A percentile compares a stretch with the other conserved stretches of the same genome.
Conservation (phyloP, 2,113 vertebrate species). For the Aptenodytes forsteri region DNA sequence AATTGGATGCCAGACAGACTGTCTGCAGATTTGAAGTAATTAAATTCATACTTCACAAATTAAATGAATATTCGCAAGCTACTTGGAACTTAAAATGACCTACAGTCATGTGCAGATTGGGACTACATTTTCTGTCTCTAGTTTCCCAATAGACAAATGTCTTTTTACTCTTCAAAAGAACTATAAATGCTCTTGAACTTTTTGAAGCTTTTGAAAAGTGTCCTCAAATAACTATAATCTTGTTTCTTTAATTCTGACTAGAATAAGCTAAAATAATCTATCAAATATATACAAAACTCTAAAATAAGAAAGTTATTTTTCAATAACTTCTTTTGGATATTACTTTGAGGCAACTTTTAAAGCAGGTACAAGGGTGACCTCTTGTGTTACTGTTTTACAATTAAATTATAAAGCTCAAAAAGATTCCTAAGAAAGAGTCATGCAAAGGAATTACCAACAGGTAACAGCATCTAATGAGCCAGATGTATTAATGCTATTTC, state of each 20-base stretch:
- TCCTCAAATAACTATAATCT: not conserved
- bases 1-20: not conserved
- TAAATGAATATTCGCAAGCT: not conserved
- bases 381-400: constrained; percentile 28
- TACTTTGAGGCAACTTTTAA: not conserved
- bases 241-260: not conserved
- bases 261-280: not conserved
- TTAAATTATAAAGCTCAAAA: not conserved
- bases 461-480: not conserved
- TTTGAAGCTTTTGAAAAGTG: not conserved
- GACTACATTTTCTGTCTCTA: not conserved
- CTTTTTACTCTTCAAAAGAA: not conserved
- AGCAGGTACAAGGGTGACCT: constrained; percentile 37
- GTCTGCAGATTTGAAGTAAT: not conserved
- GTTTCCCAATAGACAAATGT: not conserved
- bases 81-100: not conserved
- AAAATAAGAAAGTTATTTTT: not conserved
- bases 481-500: not conserved
- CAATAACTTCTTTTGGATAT: not conserved
- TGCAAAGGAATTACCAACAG: not conserved
- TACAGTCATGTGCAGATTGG: rapidly evolving
- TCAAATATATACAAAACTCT: not conserved
- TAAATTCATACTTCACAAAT: not conserved
- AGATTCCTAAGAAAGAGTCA: not conserved
- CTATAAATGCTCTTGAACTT: not conserved